Evolutionary conservation across 2,888 invertebrate species (phyloP).

Genomic region (Caenorhabditis sp.): DNA sequence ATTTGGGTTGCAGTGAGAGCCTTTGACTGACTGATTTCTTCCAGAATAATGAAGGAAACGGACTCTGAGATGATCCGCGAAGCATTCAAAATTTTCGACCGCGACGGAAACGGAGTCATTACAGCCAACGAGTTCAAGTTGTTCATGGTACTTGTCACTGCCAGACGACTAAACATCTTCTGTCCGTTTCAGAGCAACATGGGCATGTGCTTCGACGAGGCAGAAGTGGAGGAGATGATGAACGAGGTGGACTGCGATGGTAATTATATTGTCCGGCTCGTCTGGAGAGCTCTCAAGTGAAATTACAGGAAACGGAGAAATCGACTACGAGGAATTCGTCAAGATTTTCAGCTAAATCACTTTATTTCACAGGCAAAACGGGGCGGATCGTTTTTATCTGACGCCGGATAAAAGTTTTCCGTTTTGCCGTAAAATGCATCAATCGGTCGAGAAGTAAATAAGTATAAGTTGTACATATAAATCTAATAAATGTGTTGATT

Average conservation of each 20-base stretch:
- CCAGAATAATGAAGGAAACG: slow-evolving; percentile 76
- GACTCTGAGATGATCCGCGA: slow-evolving; percentile 78
- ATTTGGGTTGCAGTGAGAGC: no score
- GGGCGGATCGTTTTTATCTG: neutral
- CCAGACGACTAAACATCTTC: neutral
- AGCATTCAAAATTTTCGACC: slow-evolving; percentile 75
- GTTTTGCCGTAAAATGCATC: neutral
- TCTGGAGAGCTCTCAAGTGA: neutral
- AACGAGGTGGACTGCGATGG: slow-evolving; percentile 71
- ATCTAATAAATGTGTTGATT: slow-evolving; percentile 7
- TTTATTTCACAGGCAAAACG: neutral
- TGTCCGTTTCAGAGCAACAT: slow-evolving; percentile 68
- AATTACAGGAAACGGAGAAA: slow-evolving; percentile 69
- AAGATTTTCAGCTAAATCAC: slow-evolving; percentile 53
- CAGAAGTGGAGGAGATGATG: slow-evolving; percentile 78
- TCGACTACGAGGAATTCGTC: slow-evolving; percentile 73
- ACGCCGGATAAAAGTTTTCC: slow-evolving; percentile 17
- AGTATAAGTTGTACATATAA: slow-evolving; percentile 19
- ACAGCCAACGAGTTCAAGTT: slow-evolving; percentile 74
- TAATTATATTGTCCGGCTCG: slow-evolving; percentile 2
- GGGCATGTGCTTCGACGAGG: slow-evolving; percentile 78
- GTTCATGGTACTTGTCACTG: slow-evolving; percentile 68
- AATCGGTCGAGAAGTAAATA: slow-evolving; percentile 9
- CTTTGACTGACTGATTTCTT: no score
- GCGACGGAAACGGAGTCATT: slow-evolving; percentile 71